Base-by-base conservation (phyloP, 2,797 vertebrate genomes). In the Acanthurus tractus region DNA sequence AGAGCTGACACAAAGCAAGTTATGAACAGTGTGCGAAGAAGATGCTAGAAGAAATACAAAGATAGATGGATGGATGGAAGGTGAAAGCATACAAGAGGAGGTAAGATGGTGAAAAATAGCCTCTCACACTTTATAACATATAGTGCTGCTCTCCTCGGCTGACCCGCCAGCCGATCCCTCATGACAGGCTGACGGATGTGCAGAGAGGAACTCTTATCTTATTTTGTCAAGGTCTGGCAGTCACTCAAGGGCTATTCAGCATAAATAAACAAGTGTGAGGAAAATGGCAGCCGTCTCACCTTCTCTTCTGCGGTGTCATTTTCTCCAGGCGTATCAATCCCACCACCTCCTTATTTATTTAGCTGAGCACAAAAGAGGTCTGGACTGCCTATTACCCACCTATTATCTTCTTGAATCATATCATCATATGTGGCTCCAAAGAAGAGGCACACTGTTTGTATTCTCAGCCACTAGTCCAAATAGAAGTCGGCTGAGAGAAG, bases 151-250 rank as follows among this genome's bases (percentile, higher is more conserved):
- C 72, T 79, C 72, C 78, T 78, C 62, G 54, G 68, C 83, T 92
- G 90, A 92, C 87, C 90, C 82, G 89, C 85, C 89, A 84, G 81
- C 78, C 58, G 48, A 77, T 84, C 87, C 82, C 66, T 22, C 83
- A 84, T 94, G 95, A 93, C 93, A 91, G 83, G 78, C 91, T 95
- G 94, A 95, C 78, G 83, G 90, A 94, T 95, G 93, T 83, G 91
- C 92, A 88, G 84, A 92, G 82, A 88, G 89, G 81, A 91, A 88
- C 89, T 94, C 93, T 95, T 95, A 95, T 95, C 94, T 94, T 94
- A 93, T 95, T 95, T 93, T 90, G 86, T 93, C 94, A 94, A 94
- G 94, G 94, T 94, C 94, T 95, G 93, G 92, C 93, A 94, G 90
- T 90, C 91, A 88, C 91, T 95, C 91, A 95, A 93, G 89, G 88